Base-by-base conservation (phyloP, 2,113 vertebrate species). In the Sinocyclocheilus anophthalmus region DNA sequence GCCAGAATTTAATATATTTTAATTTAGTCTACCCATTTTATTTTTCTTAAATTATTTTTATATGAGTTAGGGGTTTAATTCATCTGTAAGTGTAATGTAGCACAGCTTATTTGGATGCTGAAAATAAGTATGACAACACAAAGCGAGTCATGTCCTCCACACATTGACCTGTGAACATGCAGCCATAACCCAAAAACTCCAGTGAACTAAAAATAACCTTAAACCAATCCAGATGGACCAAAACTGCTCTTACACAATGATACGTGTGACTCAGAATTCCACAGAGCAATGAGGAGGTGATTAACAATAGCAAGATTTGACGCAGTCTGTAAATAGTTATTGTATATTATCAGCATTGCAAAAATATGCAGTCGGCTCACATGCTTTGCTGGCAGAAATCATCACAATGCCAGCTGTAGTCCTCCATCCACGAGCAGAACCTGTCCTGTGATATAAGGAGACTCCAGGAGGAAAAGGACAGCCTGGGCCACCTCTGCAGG, bases 351-450 rank as follows among this genome's bases (percentile, higher is more conserved):
- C 50, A 37, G 24, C 9, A 13, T 5, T 22, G 12, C 16, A 24
- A 57, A 78, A 33, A 37, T 12, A 57, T 22, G 14, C 48, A 16
- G 14, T 69, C 6, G 3, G 65, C 24, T 67, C 26, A 7, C 12
- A 14, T 14, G 24, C 11, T 48, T 48, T 14, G 20, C 20, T 45
- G 20, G 20, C 10, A 50, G n/a, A 24, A 22, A 22, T 92, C 93
- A 99, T 92, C 92, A 99, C 63, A 95, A 92, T 73, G 91, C 22
- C 88, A 98, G 94, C 3, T 96, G 96, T 85, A 99, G 94, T 0
- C 98, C 97, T 80, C 98, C 98, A 22, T 98, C 97, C 87, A 98
- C 96, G 87, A 96, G 89, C 79, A 99, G 90, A 88, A 95, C 95
- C 55, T 97, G 96, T 4, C 98, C 98, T 1, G 97, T 99, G 24